Evolutionary conservation across 2,113 vertebrate species (phyloP).

Genomic region (Cacatua alba): DNA sequence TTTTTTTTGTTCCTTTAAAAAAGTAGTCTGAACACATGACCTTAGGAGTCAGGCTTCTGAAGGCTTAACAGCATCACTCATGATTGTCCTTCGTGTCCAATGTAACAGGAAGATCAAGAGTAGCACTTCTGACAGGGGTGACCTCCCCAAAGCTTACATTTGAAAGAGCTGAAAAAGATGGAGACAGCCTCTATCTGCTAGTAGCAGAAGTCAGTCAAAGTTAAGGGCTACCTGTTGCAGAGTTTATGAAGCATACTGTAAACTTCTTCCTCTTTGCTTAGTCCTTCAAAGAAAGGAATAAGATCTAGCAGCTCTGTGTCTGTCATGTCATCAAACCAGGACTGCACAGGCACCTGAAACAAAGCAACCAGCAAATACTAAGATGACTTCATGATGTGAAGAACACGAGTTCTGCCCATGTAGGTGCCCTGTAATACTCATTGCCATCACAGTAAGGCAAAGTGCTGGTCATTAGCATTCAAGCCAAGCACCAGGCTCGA

Average conservation of each 20-base stretch:
- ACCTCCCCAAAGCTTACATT: constrained; percentile 59
- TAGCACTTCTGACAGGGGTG: constrained; percentile 55
- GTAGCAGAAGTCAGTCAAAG: constrained; percentile 43
- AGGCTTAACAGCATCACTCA: constrained; percentile 65
- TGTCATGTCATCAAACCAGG: constrained; percentile 98
- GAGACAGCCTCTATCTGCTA: constrained; percentile 47
- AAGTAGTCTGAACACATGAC: constrained; percentile 68
- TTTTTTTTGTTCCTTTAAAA: constrained; percentile 39
- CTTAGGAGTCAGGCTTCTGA: constrained; percentile 64
- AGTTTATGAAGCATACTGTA: constrained; percentile 90
- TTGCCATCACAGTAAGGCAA: background rate
- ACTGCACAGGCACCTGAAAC: constrained; percentile 94
- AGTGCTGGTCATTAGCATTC: background rate
- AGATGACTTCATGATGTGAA: background rate
- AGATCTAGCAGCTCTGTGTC: constrained; percentile 97
- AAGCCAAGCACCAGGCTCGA: background rate
- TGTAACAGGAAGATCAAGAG: constrained; percentile 68
- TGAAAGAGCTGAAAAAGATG: constrained; percentile 63
- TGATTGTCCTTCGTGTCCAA: constrained; percentile 70
- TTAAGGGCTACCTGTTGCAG: constrained; percentile 90
- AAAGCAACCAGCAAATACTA: background rate
- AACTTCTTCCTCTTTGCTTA: constrained; percentile 92
- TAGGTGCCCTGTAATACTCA: background rate
- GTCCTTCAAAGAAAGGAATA: constrained; percentile 94
- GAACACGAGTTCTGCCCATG: background rate